A percentile compares a stretch with the other conserved stretches of the same genome.
These are phyloP conservation scores for Epinephelus cyanopodus DNA, from an alignment of 2,113 vertebrate genomes.

Conservation along the genomic window DNA sequence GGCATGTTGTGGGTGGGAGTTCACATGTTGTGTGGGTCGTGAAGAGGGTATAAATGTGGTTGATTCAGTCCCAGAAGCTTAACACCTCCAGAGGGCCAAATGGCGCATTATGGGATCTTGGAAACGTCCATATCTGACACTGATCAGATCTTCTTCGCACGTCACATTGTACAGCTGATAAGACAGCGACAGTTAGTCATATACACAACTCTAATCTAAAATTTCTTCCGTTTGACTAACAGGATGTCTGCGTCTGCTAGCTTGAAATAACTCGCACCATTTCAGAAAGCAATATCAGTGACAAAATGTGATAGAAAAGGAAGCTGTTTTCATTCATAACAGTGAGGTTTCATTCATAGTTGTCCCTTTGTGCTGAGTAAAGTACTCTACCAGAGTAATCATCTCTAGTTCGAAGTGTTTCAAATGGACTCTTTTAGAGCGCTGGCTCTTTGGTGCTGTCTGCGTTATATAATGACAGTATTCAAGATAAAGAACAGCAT, in stretches of 20 bases:
- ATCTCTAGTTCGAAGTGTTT: conserved; percentile 31
- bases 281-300: neutral
- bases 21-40: neutral
- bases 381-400: neutral
- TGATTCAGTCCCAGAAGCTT: neutral
- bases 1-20: neutral
- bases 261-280: neutral
- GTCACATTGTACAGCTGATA: neutral
- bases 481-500: conserved; percentile 3
- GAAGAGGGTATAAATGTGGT: neutral
- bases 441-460: neutral
- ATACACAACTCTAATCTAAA: neutral
- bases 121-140: neutral
- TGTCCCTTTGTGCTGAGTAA: conserved; percentile 3
- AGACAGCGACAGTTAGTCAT: neutral
- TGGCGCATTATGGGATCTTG: neutral
- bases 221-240: neutral
- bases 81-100: neutral
- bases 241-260: neutral
- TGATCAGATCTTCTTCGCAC: neutral
- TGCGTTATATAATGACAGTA: neutral
- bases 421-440: neutral
- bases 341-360: neutral
- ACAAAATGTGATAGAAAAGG: neutral
- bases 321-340: neutral